phyloP scores from a whole-genome alignment of 2,797 vertebrate species.

The Crax fasciolata region DNA sequence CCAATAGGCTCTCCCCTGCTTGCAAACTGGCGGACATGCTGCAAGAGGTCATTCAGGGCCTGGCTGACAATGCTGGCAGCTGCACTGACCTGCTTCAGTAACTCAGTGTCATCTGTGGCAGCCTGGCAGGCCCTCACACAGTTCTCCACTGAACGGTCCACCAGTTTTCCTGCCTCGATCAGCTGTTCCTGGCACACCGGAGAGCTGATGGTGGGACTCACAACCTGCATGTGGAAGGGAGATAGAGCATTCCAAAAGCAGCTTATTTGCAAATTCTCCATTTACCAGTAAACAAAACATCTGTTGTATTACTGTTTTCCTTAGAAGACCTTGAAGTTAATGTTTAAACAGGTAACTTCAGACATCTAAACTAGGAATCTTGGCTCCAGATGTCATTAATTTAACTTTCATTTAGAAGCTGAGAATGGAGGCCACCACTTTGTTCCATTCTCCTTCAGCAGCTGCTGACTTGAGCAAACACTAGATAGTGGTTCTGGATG shows the following conservation, averaged over 20 bases:
- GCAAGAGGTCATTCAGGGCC: conserved; percentile 94
- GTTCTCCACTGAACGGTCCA: conserved; percentile 96
- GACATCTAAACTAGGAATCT: neutral
- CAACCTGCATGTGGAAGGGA: conserved; percentile 83
- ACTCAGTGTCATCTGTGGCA: conserved; percentile 90
- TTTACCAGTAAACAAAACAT: neutral
- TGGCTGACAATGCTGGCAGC: conserved; percentile 95
- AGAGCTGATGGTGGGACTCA: conserved; percentile 98
- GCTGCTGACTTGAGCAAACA: neutral
- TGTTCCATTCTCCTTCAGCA: neutral
- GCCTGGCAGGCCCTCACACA: conserved; percentile 95
- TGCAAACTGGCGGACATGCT: conserved; percentile 96
- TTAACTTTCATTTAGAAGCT: neutral
- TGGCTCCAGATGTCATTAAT: neutral
- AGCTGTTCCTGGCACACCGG: conserved; percentile 98
- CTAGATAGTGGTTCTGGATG: neutral
- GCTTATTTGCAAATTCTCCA: neutral
- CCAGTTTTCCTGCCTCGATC: conserved; percentile 96
- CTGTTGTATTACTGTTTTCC: neutral
- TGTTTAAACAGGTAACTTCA: neutral
- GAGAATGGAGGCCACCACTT: neutral
- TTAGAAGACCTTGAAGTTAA: neutral
- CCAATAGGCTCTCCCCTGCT: conserved; percentile 97
- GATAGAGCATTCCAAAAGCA: neutral
- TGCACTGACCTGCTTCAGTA: conserved; percentile 94